Percentiles rank a stretch among this genome's conserved stretches.
Evolutionary conservation across 2,113 vertebrate genomes (phyloP).

Genomic region (Oncorhynchus masou): DNA sequence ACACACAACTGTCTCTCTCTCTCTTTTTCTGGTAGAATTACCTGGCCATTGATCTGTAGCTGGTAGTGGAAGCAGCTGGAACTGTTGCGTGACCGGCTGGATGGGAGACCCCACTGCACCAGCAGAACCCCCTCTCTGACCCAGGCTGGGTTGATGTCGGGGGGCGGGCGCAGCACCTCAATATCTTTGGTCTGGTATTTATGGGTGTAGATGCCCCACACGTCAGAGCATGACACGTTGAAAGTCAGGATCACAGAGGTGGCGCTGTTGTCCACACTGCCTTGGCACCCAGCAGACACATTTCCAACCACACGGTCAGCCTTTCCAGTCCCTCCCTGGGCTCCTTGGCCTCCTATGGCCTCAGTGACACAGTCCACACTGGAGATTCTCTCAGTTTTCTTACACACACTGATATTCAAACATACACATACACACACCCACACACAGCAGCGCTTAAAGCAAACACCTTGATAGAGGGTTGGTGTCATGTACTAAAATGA

Average conservation of each 20-base stretch:
- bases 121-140: constrained; percentile 27
- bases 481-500: neutral
- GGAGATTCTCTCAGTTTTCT: neutral
- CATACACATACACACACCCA: neutral
- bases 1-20: neutral
- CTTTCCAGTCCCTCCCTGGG: neutral
- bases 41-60: constrained; percentile 44
- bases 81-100: accelerated
- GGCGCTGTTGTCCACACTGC: neutral
- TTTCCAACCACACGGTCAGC: too few relatives aligned
- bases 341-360: neutral
- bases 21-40: neutral
- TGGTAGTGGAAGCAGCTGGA: constrained; percentile 34
- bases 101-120: constrained; percentile 44
- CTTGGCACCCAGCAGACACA: too few relatives aligned
- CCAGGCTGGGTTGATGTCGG: constrained; percentile 25
- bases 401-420: neutral
- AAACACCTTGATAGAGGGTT: neutral
- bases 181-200: neutral
- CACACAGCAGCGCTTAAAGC: too few relatives aligned
- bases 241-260: neutral
- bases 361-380: neutral
- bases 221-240: neutral
- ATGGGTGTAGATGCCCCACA: neutral
- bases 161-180: constrained; percentile 49